phyloP scores from a whole-genome alignment of 2,888 invertebrate genomes.

The Gerris lacustris region DNA sequence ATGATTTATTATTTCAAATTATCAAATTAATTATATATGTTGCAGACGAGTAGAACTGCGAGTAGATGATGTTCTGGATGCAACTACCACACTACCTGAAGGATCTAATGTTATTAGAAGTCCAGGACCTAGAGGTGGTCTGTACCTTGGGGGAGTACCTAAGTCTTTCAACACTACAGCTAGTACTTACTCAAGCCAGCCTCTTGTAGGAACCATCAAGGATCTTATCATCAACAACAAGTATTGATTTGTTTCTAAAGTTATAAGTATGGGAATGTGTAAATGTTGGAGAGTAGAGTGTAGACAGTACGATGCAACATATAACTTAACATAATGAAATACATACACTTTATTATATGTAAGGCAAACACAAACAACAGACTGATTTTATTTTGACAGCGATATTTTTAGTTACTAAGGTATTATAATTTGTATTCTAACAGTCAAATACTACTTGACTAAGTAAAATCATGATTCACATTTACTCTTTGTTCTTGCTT shows the following conservation, averaged over 20 bases:
- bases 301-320: too few relatives aligned
- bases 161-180: constrained; percentile 44
- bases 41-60: constrained; percentile 48
- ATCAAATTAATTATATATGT: background rate
- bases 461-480: too few relatives aligned
- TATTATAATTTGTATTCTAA: background rate
- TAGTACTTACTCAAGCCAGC: constrained; percentile 44
- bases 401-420: too few relatives aligned
- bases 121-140: constrained; percentile 47
- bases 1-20: too few relatives aligned
- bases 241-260: constrained; percentile 43
- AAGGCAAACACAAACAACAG: too few relatives aligned
- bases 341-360: too few relatives aligned
- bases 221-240: constrained; percentile 70
- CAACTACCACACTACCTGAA: constrained; percentile 45
- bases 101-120: constrained; percentile 46
- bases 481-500: too few relatives aligned
- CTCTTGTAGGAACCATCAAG: constrained; percentile 65
- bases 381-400: too few relatives aligned
- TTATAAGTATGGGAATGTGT: background rate
- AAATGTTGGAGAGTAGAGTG: too few relatives aligned
- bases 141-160: constrained; percentile 66
- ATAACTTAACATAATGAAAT: too few relatives aligned
- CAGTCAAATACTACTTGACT: background rate
- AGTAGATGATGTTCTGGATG: constrained; percentile 58